These are phyloP conservation scores for Spinus pinus DNA, from an alignment of 2,797 vertebrate genomes.

Conservation along the genomic window DNA sequence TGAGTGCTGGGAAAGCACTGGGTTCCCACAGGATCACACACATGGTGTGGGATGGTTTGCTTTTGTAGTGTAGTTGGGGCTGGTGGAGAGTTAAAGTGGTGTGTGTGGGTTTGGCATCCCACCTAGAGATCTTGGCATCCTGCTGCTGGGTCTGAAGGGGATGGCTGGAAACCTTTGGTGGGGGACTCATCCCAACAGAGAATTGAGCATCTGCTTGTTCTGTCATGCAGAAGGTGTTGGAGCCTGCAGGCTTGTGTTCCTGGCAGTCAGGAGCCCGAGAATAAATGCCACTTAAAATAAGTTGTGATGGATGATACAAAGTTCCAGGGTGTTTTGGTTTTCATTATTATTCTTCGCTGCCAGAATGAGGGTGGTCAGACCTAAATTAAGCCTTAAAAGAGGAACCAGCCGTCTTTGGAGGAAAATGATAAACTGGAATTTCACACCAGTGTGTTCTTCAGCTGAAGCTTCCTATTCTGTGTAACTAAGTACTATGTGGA, in stretches of 20 bases:
- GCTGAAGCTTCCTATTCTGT: neutral
- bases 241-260: neutral
- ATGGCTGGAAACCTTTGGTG: neutral
- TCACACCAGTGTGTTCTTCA: neutral
- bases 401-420: neutral
- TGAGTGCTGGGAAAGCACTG: neutral
- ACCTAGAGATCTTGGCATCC: neutral
- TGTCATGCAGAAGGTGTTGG: neutral
- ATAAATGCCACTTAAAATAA: neutral
- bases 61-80: neutral
- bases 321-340: neutral
- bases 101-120: neutral
- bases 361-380: neutral
- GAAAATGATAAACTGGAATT: neutral
- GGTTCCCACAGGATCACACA: fast-evolving
- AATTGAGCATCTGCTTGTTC: neutral
- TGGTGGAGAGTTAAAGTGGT: too few relatives aligned
- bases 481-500: neutral
- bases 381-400: neutral
- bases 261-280: neutral
- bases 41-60: fast-evolving
- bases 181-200: neutral
- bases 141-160: neutral
- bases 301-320: neutral
- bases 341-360: neutral